Evolutionary conservation across 2,888 invertebrate species (phyloP), one percentile per base, ranked within the genome.

Genomic region (Notodonta dromedarius): DNA sequence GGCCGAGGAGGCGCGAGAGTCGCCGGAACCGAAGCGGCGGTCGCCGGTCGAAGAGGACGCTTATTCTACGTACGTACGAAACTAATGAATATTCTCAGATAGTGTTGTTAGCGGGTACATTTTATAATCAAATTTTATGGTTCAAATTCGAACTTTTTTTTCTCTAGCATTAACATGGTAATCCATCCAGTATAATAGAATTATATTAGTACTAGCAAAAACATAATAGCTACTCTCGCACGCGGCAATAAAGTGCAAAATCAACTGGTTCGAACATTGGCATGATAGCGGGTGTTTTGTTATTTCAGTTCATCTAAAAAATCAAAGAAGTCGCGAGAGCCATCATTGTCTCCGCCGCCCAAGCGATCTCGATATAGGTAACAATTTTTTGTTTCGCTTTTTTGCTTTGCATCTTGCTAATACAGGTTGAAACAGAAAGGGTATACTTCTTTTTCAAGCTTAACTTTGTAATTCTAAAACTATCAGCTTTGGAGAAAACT

Each of bases 241-340:
- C 24, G 2, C 24, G 24, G 24, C 24, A 24, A 24, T 24, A 2
- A 24, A 2, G 24, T 24, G 24, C 24, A 1, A 24, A 24, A 24
- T 24, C 24, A 24, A 24, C 24, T 24, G 24, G 2, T 24, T 24
- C 24, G 24, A 24, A 24, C 24, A 24, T 24, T 24, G 24, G 24
- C 24, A 24, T 24, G 24, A 24, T 24, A 24, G 24, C 24, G 24
- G 12, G n/a, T n/a, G 6, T 11, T 42, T 40, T 58, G 11, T 66
- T 70, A 48, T 24, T 82, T 7, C 76, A 90, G 87, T n/a, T 80
- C 90, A 8, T 91, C 92, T 1, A 93, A 88, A 69, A 94, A 94
- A 66, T 92, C 93, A 0, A 94, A 94, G 77, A 93, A 92, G 72
- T 93, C 94, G 0, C 85, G 91, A 40, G 94, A 94, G 57, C 82